Percentiles rank a stretch among this genome's conserved stretches.
These are phyloP conservation scores for Blastobasis lacticolella DNA, from an alignment of 2,888 invertebrate genomes.

Conservation along the genomic window DNA sequence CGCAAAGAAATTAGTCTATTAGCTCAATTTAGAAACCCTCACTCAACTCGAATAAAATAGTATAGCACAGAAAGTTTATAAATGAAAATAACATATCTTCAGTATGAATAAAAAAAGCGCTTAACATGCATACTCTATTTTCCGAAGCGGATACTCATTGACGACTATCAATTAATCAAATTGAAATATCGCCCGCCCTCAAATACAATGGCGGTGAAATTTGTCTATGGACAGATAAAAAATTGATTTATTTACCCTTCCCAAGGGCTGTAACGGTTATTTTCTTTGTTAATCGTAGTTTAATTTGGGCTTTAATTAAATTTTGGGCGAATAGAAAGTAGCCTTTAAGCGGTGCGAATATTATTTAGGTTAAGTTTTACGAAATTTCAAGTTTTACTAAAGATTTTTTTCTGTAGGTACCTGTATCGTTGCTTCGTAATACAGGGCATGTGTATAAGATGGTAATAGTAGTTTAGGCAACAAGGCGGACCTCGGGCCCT, in stretches of 20 bases:
- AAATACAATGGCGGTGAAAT: constrained; percentile 3
- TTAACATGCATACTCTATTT: constrained; percentile 1
- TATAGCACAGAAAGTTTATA: not conserved
- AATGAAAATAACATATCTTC: not conserved
- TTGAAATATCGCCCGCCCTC: constrained; percentile 23
- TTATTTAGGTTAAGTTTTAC: not conserved
- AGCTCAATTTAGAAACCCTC: not conserved
- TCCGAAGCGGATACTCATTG: constrained; percentile 19
- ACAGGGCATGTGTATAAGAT: too few relatives aligned
- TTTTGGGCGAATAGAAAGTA: not conserved
- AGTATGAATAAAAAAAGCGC: not conserved
- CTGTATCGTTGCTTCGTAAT: too few relatives aligned
- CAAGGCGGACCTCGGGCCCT: too few relatives aligned
- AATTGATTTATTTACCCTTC: not conserved
- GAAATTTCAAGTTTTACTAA: not conserved
- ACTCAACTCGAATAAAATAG: not conserved
- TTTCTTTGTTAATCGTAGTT: not conserved
- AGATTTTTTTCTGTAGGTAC: too few relatives aligned
- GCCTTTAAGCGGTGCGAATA: not conserved
- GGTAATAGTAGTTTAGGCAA: too few relatives aligned
- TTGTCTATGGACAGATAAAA: not conserved
- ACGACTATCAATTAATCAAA: constrained; percentile 28
- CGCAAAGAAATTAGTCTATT: not conserved
- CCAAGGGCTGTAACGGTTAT: not conserved
- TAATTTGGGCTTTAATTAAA: not conserved